Evolutionary conservation across 2,113 vertebrate species (phyloP).

Genomic region (Lampris megalopsis): DNA sequence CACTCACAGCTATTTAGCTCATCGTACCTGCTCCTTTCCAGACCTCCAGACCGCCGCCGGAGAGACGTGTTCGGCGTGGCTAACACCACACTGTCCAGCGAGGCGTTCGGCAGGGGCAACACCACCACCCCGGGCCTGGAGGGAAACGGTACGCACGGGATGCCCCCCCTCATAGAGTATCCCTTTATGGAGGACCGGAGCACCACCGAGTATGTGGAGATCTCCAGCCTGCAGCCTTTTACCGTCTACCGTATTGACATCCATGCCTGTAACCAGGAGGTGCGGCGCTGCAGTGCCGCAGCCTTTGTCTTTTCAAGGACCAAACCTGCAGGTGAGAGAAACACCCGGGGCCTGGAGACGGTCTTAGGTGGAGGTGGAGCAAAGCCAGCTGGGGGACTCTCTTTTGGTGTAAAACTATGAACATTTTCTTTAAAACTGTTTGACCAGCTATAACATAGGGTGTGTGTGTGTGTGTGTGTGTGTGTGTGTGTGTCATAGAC

Average conservation of each 20-base stretch:
- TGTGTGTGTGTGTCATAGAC: slow-evolving; percentile 77
- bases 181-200: slow-evolving; percentile 89
- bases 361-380: background rate
- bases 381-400: too few species aligned
- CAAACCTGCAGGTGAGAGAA: slow-evolving; percentile 91
- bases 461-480: slow-evolving; percentile 1
- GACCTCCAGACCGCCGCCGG: slow-evolving; percentile 88
- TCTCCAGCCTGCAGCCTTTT: slow-evolving; percentile 90
- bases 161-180: slow-evolving; percentile 86
- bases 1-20: background rate
- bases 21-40: slow-evolving; percentile 50
- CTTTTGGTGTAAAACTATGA: background rate
- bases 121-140: slow-evolving; percentile 63
- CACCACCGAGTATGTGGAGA: slow-evolving; percentile 87
- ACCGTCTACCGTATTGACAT: slow-evolving; percentile 97
- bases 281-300: slow-evolving; percentile 91
- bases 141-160: slow-evolving; percentile 83
- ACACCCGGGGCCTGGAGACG: background rate
- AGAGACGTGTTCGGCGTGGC: slow-evolving; percentile 87
- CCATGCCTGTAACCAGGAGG: slow-evolving; percentile 95
- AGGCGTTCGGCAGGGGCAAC: slow-evolving; percentile 74
- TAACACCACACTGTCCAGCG: slow-evolving; percentile 83
- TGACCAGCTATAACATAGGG: background rate
- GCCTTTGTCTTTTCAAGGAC: slow-evolving; percentile 96
- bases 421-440: too few species aligned